Percentiles rank a stretch among this genome's conserved stretches.
These are phyloP conservation scores for Lutraria lutraria DNA, from an alignment of 2,888 invertebrate genomes.

Conservation along the genomic window DNA sequence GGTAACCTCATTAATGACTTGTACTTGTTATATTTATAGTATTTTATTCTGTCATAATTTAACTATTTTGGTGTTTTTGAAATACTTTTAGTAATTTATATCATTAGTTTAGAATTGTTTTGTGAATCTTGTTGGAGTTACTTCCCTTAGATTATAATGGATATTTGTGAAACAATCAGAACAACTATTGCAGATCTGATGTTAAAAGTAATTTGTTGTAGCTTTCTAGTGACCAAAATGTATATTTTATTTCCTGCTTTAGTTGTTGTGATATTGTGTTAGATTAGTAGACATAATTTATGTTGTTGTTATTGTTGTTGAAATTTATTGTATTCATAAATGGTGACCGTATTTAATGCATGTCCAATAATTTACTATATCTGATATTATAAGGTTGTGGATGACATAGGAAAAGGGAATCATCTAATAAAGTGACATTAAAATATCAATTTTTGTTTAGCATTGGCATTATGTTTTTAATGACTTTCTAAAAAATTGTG, in stretches of 20 bases:
- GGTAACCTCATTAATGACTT: background rate
- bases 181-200: background rate
- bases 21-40: background rate
- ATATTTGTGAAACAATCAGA: background rate
- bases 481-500: no score
- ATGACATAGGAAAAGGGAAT: background rate
- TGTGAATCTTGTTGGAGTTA: background rate
- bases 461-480: no score
- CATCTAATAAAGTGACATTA: background rate
- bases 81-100: background rate
- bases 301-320: background rate
- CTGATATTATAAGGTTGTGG: background rate
- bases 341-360: background rate
- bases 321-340: background rate
- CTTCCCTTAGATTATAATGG: constrained; percentile 6
- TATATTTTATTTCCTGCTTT: constrained; percentile 29
- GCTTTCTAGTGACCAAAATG: constrained; percentile 18
- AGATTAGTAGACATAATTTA: background rate
- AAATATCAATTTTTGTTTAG: background rate
- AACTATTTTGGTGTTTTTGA: background rate
- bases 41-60: background rate
- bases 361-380: background rate
- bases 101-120: background rate
- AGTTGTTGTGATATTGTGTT: constrained; percentile 20
- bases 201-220: constrained; percentile 22